Base-by-base conservation (phyloP, 2,888 invertebrate genomes). In the Germaria angustata region DNA sequence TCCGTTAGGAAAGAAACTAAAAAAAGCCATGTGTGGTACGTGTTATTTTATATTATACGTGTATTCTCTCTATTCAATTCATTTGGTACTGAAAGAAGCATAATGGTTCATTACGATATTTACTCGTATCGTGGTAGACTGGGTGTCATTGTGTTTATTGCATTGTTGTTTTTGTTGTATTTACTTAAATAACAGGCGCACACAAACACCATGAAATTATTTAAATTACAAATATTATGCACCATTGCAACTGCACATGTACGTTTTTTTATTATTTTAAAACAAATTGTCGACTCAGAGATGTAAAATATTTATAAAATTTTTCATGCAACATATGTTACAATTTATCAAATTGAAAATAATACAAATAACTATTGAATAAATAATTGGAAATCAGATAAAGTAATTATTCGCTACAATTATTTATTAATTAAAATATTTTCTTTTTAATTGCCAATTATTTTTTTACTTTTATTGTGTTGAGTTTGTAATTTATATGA, bases 211-310 rank as follows among this genome's bases (percentile, higher is more conserved):
- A 61, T 55, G 41, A 68, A 81, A 68, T 57, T 61, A 32, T 72
- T 77, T 81, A 71, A 81, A 72, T 81, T 61, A 77, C 28, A 77
- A 81, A 73, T 77, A 55, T 59, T 72, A 77, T 73, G 81, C 77
- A 73, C 51, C 49, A 68, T 57, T 78, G 68, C 81, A 73, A 36
- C 63, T 55, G 72, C 53, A 72, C 46, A 75, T 49, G 17, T 3
- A 36, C 15, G 22, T 32, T 46, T 28, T 15, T n/a, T n/a, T n/a
- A n/a, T n/a, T 4, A n/a, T 20, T 46, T 13, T 49, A 15, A 8
- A 53, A 51, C 15, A 55, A 41, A 44, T 44, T 69, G 32, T 65
- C 6, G 44, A 55, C 28, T 11, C 51, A 71, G 59, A 63, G 63
- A 13, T 71, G 55, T 57, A 65, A 78, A 65, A 49, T 71, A 65